phyloP scores from a whole-genome alignment of 2,113 vertebrate species.

The Struthidea cinerea region DNA sequence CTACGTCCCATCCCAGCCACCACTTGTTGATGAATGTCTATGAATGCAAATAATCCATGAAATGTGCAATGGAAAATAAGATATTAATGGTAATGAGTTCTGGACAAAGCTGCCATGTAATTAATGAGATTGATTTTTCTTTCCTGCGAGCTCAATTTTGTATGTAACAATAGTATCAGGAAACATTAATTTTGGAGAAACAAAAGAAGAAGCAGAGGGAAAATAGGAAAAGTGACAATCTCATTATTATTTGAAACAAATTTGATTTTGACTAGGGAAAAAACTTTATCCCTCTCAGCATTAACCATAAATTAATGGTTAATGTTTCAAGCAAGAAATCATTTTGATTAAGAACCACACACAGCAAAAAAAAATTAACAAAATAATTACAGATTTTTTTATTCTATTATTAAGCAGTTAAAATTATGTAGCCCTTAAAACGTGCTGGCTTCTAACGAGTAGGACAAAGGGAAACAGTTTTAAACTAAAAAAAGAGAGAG shows the following conservation, averaged over 20 bases:
- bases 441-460: background rate
- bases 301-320: slow-evolving; percentile 9
- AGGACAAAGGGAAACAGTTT: background rate
- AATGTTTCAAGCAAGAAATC: background rate
- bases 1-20: background rate
- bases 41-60: background rate
- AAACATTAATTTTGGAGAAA: slow-evolving; percentile 11
- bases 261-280: background rate
- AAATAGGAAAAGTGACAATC: slow-evolving; percentile 6
- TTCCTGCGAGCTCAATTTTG: background rate
- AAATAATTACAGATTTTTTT: background rate
- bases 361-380: background rate
- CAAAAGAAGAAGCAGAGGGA: background rate
- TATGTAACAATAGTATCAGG: slow-evolving; percentile 14
- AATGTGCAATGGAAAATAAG: background rate
- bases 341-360: background rate
- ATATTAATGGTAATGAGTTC: background rate
- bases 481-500: background rate
- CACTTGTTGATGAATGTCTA: background rate
- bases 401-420: background rate
- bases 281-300: background rate
- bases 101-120: background rate
- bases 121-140: background rate
- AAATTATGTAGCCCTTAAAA: background rate
- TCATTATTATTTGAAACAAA: slow-evolving; percentile 23